Evolutionary conservation across 2,113 vertebrate species (phyloP), one percentile per base, ranked within the genome.

Genomic region (Pachypanchax playfairii): DNA sequence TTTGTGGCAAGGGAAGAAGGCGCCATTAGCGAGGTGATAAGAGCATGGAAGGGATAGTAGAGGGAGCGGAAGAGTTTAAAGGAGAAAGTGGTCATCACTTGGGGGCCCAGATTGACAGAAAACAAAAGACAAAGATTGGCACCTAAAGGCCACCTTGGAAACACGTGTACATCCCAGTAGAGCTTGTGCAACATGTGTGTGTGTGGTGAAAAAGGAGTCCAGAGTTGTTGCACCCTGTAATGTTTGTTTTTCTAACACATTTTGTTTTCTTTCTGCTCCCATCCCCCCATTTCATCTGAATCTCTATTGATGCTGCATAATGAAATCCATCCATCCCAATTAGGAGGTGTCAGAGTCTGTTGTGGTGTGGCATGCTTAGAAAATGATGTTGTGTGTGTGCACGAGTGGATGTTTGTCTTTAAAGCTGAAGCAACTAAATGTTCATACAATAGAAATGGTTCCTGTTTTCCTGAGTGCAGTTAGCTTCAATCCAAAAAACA

Each of bases 311-410:
- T 70, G 44, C 61, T 75, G 42, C 71, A 76, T 91, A 88, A 91
- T 86, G 70, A 84, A 80, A 80, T 79, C 79, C 84, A 90, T 86
- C 83, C 73, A 87, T 87, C 79, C 87, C 84, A 84, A 85, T 88
- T 87, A 85, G 60, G 71, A 86, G 82, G 82, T 83, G 87, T 88
- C 53, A 36, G 63, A 43, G 46, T 66, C 20, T 75, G 69, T 77
- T 78, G 68, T 68, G 58, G 46, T 42, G 18, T 35, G 48, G 36
- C 41, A 46, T 31, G 61, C 22, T 69, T 18, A 2, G 42, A 73
- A 57, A 39, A 47, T 44, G 13, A 47, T 38, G 0, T 38, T 25
- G 42, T n/a, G 66, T 58, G 62, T 63, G 44, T 24, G 46, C 42
- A 29, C 8, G 4, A 38, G 28, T 39, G 61, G 14, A 15, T 17